Percentiles rank a stretch among this genome's conserved stretches.
Evolutionary conservation across 2,113 vertebrate species (phyloP).

Genomic region (Tachycineta bicolor): DNA sequence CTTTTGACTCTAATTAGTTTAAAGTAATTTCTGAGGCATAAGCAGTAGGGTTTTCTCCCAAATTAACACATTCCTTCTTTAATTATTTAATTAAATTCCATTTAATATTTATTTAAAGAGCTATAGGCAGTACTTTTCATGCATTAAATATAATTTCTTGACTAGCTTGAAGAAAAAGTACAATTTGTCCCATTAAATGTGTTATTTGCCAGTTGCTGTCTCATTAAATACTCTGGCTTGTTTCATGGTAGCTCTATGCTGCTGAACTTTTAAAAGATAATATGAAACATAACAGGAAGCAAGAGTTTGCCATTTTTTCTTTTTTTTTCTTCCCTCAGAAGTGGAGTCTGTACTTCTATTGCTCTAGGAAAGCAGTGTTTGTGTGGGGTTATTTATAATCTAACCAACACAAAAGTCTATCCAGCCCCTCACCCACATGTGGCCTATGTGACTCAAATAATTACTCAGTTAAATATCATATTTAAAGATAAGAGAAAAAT

Average conservation of each 20-base stretch:
- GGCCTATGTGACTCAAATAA: neutral
- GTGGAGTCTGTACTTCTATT: neutral
- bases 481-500: neutral
- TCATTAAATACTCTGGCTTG: neutral
- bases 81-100: neutral
- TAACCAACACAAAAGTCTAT: neutral
- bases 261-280: neutral
- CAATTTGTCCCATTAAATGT: neutral
- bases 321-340: neutral
- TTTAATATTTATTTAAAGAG: constrained; percentile 14
- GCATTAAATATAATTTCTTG: neutral
- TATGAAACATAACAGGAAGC: neutral
- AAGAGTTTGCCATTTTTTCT: neutral
- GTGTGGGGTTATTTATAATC: neutral
- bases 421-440: neutral
- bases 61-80: neutral
- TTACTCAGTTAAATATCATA: neutral
- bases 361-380: neutral
- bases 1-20: neutral
- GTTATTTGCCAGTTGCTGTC: neutral
- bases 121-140: neutral
- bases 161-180: neutral
- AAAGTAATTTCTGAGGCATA: neutral
- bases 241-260: neutral
- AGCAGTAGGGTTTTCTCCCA: neutral